Base-by-base conservation (phyloP, 2,113 vertebrate species). In the Oreochromis niloticus region DNA sequence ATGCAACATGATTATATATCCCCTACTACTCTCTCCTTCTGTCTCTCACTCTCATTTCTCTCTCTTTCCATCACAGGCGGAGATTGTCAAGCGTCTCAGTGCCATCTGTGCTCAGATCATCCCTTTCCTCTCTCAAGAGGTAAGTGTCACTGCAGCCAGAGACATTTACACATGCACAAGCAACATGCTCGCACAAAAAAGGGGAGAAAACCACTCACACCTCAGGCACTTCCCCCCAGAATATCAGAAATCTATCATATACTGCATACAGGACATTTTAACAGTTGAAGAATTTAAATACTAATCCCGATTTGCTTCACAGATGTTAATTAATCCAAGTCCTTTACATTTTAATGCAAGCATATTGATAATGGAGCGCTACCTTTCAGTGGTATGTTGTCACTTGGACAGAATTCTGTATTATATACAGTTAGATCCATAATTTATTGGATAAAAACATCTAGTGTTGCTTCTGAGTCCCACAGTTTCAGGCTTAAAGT, bases 41-140 rank as follows among this genome's bases (percentile, higher is more conserved):
- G 85, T 85, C 81, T 89, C 79, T 48, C 71, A 16, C 39, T 78
- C 57, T 73, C n/a, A 27, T 85, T 73, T 71, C 43, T 80, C 39
- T 80, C 63, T 83, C 68, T 86, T 59, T 87, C 66, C 75, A 14
- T 94, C 82, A 22, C 93, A 99, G 97, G 98, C 98, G 1, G 98
- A 98, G 97, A 98, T 99, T 16, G 98, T 98, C 90, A 98, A 99
- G 94, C 96, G 98, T 6, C 97, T 98, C 94, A 98, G 97, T 48
- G 97, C 97, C 43, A 98, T 99, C 95, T 98, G 97, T 17, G 97
- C 98, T 87, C 98, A 99, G 96, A 98, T 99, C 46, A 95, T 98
- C 87, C 98, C 98, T 17, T 98, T 99, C 87, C 97, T 99, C 92
- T 97, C 98, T 1, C 98, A 98, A 94, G 98, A 99, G 98, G 98